Evolutionary conservation across 2,888 invertebrate species (phyloP).

Genomic region (Tipula lateralis): DNA sequence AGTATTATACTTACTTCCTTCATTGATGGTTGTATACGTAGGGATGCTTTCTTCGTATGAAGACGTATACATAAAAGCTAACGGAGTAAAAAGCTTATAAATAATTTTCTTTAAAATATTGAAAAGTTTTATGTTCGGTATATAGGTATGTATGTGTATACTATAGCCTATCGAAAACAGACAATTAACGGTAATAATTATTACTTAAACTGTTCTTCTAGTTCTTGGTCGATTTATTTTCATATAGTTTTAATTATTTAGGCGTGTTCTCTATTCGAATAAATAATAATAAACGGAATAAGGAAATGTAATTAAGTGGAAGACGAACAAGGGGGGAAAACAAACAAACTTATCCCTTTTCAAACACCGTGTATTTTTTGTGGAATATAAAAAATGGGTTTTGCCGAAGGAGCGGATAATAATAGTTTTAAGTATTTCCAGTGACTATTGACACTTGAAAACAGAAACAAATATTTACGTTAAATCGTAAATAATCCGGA

Average conservation of each 20-base stretch:
- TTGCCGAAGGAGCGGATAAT: neutral
- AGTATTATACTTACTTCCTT: no score
- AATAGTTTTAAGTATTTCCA: no score
- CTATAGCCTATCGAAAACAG: neutral
- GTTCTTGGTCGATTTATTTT: neutral
- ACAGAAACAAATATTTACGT: no score
- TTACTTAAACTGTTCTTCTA: neutral
- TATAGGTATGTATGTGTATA: neutral
- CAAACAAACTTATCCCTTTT: neutral
- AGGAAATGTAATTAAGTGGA: neutral
- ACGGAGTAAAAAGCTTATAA: neutral
- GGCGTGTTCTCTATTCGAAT: neutral
- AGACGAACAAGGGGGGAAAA: neutral
- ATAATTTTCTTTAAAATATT: neutral
- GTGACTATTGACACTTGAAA: no score
- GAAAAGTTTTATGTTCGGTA: neutral
- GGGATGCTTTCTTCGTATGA: no score
- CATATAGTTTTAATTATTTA: neutral
- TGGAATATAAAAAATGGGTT: neutral
- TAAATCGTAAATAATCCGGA: no score
- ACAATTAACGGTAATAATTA: conserved; percentile 19
- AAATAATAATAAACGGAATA: neutral
- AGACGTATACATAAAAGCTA: neutral
- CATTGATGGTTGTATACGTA: no score
- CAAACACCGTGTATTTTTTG: neutral